Percentiles rank a stretch among this genome's conserved stretches.
Evolutionary conservation across 2,113 vertebrate species (phyloP).

Genomic region (Sorex araneus): DNA sequence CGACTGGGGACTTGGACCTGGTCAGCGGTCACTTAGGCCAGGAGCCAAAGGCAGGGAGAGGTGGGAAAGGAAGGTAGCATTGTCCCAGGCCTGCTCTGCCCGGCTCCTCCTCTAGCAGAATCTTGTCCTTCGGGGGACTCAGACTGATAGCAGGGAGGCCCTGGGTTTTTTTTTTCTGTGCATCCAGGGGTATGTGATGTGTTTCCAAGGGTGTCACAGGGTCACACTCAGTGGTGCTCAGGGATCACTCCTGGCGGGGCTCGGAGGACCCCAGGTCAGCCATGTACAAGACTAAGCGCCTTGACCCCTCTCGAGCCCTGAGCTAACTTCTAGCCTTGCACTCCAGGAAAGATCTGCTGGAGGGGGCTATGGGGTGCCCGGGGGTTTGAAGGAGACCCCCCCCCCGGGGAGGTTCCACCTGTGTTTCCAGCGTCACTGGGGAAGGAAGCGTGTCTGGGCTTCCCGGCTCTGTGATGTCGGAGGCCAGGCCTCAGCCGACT

Average conservation of each 20-base stretch:
- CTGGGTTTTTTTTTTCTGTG: background rate
- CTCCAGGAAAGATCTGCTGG: no score
- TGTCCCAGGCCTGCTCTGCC: background rate
- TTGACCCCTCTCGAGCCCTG: background rate
- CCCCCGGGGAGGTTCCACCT: no score
- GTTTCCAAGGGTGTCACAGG: background rate
- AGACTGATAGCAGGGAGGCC: background rate
- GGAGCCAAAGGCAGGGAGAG: background rate
- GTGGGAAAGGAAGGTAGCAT: background rate
- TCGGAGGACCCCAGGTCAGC: background rate
- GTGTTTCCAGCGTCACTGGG: no score
- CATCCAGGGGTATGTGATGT: accelerated
- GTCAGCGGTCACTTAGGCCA: background rate
- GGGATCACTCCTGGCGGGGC: background rate
- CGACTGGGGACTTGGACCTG: background rate
- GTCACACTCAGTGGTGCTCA: background rate
- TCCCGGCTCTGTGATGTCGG: no score
- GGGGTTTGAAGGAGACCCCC: no score
- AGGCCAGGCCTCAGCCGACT: background rate
- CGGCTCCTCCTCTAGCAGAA: background rate
- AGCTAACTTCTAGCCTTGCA: no score
- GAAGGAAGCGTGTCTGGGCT: no score
- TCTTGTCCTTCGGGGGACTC: background rate
- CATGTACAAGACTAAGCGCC: background rate
- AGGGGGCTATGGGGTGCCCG: no score